These are phyloP conservation scores for Andrena chrysosceles DNA, from an alignment of 2,888 invertebrate genomes.

Conservation along the genomic window DNA sequence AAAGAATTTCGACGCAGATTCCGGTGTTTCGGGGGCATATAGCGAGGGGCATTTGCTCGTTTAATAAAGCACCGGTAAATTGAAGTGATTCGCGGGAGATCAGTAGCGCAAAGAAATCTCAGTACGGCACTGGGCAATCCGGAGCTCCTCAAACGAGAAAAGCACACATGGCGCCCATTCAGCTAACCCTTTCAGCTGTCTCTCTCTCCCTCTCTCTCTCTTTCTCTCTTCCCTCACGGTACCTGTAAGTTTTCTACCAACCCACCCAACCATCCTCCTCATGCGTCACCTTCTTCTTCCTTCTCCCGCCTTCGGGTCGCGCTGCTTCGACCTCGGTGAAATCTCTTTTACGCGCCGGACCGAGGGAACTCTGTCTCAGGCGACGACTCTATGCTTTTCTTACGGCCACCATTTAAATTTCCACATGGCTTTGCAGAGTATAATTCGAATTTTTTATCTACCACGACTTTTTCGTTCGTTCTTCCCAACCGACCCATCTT, in stretches of 20 bases:
- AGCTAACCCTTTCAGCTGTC: constrained; percentile 80
- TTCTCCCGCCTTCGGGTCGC: constrained; percentile 41
- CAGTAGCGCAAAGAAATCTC: constrained; percentile 42
- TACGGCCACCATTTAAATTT: constrained; percentile 61
- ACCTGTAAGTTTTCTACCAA: constrained; percentile 59
- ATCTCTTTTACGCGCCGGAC: constrained; percentile 69
- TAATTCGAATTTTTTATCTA: constrained; percentile 61
- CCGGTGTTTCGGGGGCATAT: not conserved
- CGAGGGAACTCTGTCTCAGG: constrained; percentile 65
- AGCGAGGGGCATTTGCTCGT: constrained; percentile 6
- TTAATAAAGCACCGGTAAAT: constrained; percentile 44
- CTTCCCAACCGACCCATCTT: constrained; percentile 8
- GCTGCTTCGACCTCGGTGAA: constrained; percentile 60
- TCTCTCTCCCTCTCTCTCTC: constrained; percentile 66
- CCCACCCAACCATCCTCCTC: constrained; percentile 57
- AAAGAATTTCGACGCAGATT: not conserved
- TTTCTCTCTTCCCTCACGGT: constrained; percentile 56
- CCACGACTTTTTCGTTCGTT: constrained; percentile 29
- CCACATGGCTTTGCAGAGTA: constrained; percentile 56
- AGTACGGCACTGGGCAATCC: constrained; percentile 73
- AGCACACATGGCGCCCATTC: constrained; percentile 81
- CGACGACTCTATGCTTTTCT: constrained; percentile 48
- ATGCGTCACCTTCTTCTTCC: constrained; percentile 53
- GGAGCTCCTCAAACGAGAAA: constrained; percentile 80
- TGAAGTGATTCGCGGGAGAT: constrained; percentile 34